Percentiles rank a stretch among this genome's conserved stretches.
phyloP scores from a whole-genome alignment of 1,140 invertebrate genomes.

The Ephestia elutella region DNA sequence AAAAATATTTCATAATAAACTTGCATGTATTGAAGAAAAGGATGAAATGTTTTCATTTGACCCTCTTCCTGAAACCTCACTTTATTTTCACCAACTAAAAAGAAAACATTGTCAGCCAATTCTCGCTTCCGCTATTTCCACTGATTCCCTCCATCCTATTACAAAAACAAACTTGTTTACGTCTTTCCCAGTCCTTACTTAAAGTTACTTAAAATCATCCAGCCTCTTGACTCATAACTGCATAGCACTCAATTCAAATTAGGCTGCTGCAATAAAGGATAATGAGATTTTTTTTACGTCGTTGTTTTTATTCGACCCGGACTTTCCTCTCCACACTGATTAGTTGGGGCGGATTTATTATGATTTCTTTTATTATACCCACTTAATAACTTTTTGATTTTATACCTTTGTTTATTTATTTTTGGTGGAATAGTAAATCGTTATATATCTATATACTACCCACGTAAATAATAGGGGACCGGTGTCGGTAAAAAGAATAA shows the following conservation, averaged over 20 bases:
- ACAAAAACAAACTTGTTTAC: constrained; percentile 29
- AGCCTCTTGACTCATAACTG: constrained; percentile 71
- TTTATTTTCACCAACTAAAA: not conserved
- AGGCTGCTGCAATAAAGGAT: constrained; percentile 67
- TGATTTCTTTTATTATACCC: constrained; percentile 44
- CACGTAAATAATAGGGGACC: no score
- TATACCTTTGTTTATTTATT: not conserved
- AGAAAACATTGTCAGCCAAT: not conserved
- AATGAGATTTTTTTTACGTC: constrained; percentile 71
- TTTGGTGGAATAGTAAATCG: no score
- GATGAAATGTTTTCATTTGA: no score
- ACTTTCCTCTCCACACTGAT: constrained; percentile 51
- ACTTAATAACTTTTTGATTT: constrained; percentile 36
- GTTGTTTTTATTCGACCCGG: constrained; percentile 67
- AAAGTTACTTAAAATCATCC: constrained; percentile 67
- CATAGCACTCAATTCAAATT: constrained; percentile 72
- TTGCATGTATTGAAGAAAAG: no score
- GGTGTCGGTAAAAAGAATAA: no score
- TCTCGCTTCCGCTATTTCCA: not conserved
- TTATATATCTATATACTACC: no score
- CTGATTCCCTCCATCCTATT: constrained; percentile 2
- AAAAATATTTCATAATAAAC: no score
- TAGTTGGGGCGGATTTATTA: constrained; percentile 66
- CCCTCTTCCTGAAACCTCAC: no score
- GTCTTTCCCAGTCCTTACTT: constrained; percentile 31